Conservation (phyloP, 1,140 invertebrate genomes). For the Sminthurides bifidus region DNA sequence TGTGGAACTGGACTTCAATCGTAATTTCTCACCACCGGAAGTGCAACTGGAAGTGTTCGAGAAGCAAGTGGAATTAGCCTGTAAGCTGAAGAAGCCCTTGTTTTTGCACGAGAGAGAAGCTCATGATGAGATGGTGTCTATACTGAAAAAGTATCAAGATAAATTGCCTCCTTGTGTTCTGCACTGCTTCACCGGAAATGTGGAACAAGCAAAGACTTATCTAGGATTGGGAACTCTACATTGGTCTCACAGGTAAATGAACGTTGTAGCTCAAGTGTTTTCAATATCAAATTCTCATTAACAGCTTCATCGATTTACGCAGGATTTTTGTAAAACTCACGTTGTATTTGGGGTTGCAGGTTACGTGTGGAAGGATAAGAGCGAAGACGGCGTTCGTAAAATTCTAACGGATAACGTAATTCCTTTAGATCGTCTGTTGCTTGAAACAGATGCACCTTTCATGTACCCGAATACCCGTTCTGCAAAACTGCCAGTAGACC, state of each 20-base stretch:
- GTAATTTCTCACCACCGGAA: constrained; percentile 81
- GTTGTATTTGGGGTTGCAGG: constrained; percentile 43
- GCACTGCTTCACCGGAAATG: constrained; percentile 85
- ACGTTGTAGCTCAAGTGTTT: neutral
- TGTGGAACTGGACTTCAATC: constrained; percentile 89
- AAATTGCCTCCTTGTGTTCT: constrained; percentile 68
- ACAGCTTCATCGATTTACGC: neutral
- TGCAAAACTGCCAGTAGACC: constrained; percentile 71
- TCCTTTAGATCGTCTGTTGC: constrained; percentile 68
- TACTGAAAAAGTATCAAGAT: constrained; percentile 42
- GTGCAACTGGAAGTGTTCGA: constrained; percentile 77
- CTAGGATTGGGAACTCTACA: constrained; percentile 76
- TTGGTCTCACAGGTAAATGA: constrained; percentile 61
- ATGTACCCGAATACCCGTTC: constrained; percentile 92
- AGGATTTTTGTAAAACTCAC: neutral
- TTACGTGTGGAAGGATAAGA: constrained; percentile 88
- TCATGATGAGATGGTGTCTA: constrained; percentile 60
- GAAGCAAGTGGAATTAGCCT: constrained; percentile 77
- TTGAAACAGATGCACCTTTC: constrained; percentile 88
- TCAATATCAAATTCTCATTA: neutral
- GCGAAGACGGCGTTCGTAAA: constrained; percentile 72
- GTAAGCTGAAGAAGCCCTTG: constrained; percentile 73
- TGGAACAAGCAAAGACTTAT: constrained; percentile 69
- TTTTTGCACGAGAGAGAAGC: constrained; percentile 85
- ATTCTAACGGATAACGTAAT: constrained; percentile 65